Evolutionary conservation across 1,140 invertebrate genomes (phyloP).

Genomic region (Drosophila novamexicana): DNA sequence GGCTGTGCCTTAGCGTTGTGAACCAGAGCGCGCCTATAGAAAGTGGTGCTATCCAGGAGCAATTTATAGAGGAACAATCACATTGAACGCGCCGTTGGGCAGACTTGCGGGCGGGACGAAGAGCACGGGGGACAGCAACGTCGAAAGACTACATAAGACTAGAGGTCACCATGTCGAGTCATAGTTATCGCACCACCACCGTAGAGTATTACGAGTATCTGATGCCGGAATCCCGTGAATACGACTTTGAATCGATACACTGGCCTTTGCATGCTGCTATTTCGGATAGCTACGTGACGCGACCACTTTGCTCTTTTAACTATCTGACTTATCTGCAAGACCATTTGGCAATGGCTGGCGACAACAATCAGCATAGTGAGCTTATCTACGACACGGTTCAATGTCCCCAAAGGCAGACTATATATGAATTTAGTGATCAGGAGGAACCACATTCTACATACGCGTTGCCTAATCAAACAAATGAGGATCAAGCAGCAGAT

Average conservation of each 20-base stretch:
- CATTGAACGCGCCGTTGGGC: background rate
- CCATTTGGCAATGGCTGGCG: slow-evolving; percentile 32
- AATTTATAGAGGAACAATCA: background rate
- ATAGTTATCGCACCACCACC: slow-evolving; percentile 17
- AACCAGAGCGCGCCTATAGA: slow-evolving; percentile 51
- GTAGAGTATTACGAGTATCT: slow-evolving; percentile 50
- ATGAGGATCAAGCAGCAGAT: background rate
- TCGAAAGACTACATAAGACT: background rate
- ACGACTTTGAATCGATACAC: slow-evolving; percentile 7
- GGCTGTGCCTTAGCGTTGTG: slow-evolving; percentile 47
- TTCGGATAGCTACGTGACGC: slow-evolving; percentile 34
- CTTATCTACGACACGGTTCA: slow-evolving; percentile 5
- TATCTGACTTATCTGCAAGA: slow-evolving; percentile 47
- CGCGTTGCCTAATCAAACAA: too few relatives aligned
- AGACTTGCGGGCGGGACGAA: background rate
- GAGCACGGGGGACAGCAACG: background rate
- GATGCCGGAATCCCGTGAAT: slow-evolving; percentile 26
- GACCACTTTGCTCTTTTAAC: slow-evolving; percentile 24
- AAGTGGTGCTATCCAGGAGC: background rate
- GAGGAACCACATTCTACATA: background rate
- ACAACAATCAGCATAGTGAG: background rate
- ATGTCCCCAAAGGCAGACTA: slow-evolving; percentile 6
- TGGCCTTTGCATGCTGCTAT: slow-evolving; percentile 6
- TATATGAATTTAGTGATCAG: background rate
- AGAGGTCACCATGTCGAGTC: slow-evolving; percentile 36